Evolutionary conservation across 2,113 vertebrate genomes (phyloP), one percentile per base, ranked within the genome.

Genomic region (Rhadina sibilatrix): DNA sequence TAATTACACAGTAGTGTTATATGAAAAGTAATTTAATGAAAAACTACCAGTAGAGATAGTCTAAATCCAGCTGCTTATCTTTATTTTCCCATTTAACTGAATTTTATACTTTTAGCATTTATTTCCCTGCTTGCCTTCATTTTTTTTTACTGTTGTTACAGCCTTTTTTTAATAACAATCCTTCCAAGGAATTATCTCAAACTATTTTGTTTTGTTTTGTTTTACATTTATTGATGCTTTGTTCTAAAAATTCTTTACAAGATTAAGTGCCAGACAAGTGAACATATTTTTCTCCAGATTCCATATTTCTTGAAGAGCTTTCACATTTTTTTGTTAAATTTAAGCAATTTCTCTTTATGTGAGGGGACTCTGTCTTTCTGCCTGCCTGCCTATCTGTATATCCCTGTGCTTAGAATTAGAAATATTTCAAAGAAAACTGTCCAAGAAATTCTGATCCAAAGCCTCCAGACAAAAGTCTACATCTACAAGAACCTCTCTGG

Each of bases 191-290:
- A 27, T 18, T 12, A 40, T 33, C 9, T 85, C 3, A 44, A 57
- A 24, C 4, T 23, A 6, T 7, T n/a, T 30, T 11, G 44, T 37
- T 1, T 44, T 44, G 17, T 47, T 47, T 30, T 0, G n/a, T 42
- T 24, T 40, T 13, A 35, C 11, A 2, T 44, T 83, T 44, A 33
- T 30, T 47, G 11, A 13, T 69, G 5, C 7, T 74, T 19, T 54
- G 10, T 69, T 64, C 11, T 46, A 60, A 54, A 89, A 35, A 3
- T 12, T 80, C 14, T n/a, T 70, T 11, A 27, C 20, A 61, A 63
- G 35, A n/a, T 10, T 10, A 42, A 60, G 4, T 46, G 12, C 28
- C 15, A 28, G 10, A 35, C 3, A 69, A 30, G 3, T 13, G 19
- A 65, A 74, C 2, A 7, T 28, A 19, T 52, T 83, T 80, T 79